Base-by-base conservation (phyloP, 2,888 invertebrate genomes). In the Lypha dubia region DNA sequence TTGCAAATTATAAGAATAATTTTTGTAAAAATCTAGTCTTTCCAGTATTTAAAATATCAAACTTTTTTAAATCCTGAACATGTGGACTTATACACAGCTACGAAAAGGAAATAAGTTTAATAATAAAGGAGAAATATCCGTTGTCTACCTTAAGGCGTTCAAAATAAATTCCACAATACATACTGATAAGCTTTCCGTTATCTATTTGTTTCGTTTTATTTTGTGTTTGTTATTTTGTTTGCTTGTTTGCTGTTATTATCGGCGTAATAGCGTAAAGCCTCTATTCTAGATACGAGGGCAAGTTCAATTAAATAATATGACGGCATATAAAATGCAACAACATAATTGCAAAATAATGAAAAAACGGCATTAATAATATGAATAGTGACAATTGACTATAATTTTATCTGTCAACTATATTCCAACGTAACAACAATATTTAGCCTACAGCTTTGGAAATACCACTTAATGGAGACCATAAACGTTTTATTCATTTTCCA, bases 271-370 rank as follows among this genome's bases (percentile, higher is more conserved):
- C n/a, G n/a, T n/a, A n/a, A 44, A 22, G 17, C 3, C 20, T 63
- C 41, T 41, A 44, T 44, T 71, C 15, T 32, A 13, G 15, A n/a
- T 15, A 24, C n/a, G 38, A n/a, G 15, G 46, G 20, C 13, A 38
- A 58, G 24, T 73, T 28, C 15, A 67, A 17, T 17, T 51, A 62
- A 44, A n/a, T 44, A 5, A 67, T 51, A 74, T 32, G 22, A 35
- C 53, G 56, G 20, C 24, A 28, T 49, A 51, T 46, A 56, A 11
- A 65, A 24, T 44, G 46, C 58, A 70, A 63, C 32, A 65, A 77
- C 76, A 58, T 84, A 84, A 84, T 84, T 84, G 65, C 46, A 49
- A 75, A 81, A 84, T 79, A 70, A 77, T 65, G 63, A 58, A 81
- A 58, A 81, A 68, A 70, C 20, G 70, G 77, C 9, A 70, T 51